A percentile compares a stretch with the other conserved stretches of the same genome.
phyloP scores from a whole-genome alignment of 2,113 vertebrate genomes.

The Saccopteryx leptura region DNA sequence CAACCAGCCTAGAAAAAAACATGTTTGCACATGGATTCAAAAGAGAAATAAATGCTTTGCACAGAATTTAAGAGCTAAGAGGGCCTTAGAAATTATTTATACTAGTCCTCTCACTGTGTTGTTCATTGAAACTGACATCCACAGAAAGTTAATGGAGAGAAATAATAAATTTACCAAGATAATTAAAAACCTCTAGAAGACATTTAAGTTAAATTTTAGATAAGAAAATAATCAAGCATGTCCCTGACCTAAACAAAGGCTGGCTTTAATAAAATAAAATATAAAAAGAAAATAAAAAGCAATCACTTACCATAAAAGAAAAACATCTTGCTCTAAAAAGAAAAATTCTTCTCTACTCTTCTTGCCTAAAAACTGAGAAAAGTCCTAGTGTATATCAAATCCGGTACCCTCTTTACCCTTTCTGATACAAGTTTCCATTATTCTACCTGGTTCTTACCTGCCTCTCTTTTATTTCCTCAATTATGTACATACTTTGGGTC shows the following conservation, averaged over 20 bases:
- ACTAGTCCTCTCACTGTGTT: neutral
- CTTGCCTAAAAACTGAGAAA: neutral
- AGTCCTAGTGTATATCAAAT: neutral
- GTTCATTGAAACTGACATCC: neutral
- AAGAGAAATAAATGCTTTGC: slow-evolving; percentile 12
- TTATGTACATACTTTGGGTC: neutral
- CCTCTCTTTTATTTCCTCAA: neutral
- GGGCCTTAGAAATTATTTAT: neutral
- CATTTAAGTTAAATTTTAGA: slow-evolving; percentile 12
- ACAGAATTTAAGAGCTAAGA: slow-evolving; percentile 26
- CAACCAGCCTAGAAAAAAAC: neutral
- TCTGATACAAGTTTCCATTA: neutral
- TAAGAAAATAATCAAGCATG: slow-evolving; percentile 37
- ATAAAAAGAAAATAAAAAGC: slow-evolving; percentile 54
- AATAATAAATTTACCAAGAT: neutral
- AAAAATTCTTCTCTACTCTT: neutral
- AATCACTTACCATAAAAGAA: slow-evolving; percentile 22
- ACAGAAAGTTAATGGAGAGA: neutral
- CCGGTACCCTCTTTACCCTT: neutral
- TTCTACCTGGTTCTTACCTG: neutral
- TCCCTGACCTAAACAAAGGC: neutral
- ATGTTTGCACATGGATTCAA: neutral
- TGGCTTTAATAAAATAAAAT: slow-evolving; percentile 29
- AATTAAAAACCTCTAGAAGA: neutral
- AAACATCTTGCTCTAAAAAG: neutral